Percentiles rank a stretch among this genome's conserved stretches.
Evolutionary conservation across 2,888 invertebrate genomes (phyloP).

Genomic region (Abrostola tripartita): DNA sequence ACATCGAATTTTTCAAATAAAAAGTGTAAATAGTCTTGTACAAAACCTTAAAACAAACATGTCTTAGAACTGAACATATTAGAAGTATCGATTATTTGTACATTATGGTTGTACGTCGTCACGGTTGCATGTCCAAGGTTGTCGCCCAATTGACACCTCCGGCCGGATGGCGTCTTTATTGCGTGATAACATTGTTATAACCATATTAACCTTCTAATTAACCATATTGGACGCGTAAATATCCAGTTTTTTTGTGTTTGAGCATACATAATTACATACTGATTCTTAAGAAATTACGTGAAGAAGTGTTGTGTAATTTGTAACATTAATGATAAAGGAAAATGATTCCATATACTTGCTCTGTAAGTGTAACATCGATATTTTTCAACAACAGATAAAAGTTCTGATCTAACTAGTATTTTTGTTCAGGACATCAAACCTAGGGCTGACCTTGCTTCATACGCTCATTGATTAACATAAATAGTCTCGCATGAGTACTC

Average conservation of each 20-base stretch:
- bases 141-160: conserved; percentile 31
- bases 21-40: not conserved
- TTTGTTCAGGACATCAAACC: too few relatives aligned
- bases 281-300: not conserved
- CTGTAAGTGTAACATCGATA: not conserved
- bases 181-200: conserved; percentile 32
- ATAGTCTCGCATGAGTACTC: too few relatives aligned
- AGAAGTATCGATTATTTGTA: conserved; percentile 30
- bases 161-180: conserved; percentile 37
- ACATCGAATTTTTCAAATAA: too few relatives aligned
- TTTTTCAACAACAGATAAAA: not conserved
- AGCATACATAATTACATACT: not conserved
- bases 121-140: conserved; percentile 46
- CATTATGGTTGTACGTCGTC: conserved; percentile 34
- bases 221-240: conserved; percentile 41
- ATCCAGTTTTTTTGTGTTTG: conserved; percentile 17
- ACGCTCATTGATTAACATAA: too few relatives aligned
- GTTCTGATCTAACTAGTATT: not conserved
- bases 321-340: not conserved
- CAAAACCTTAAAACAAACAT: not conserved
- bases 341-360: not conserved
- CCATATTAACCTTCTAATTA: conserved; percentile 51
- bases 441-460: too few relatives aligned
- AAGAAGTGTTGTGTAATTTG: not conserved
- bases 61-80: conserved; percentile 1